phyloP scores from a whole-genome alignment of 2,888 invertebrate species.

The Hypomecis atomaria region DNA sequence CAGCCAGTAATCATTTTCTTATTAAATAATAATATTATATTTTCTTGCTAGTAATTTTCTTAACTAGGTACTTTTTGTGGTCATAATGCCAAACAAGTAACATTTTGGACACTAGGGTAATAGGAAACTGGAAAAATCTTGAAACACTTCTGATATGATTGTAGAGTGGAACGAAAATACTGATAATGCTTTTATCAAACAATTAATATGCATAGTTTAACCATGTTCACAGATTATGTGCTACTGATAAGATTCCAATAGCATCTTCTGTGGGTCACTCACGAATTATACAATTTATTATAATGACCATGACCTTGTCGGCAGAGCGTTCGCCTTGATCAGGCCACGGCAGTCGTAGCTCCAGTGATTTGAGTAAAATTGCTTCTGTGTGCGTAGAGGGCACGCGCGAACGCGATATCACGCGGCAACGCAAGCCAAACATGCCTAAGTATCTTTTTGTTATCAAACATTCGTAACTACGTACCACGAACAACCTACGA shows the following conservation, averaged over 20 bases:
- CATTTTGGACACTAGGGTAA: too few species aligned
- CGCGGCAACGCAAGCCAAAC: slow-evolving; percentile 44
- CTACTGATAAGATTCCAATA: slow-evolving; percentile 30
- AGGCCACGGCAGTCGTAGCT: slow-evolving; percentile 12
- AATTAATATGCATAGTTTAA: neutral
- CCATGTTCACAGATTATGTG: slow-evolving; percentile 13
- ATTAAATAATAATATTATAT: too few species aligned
- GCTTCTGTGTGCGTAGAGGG: neutral
- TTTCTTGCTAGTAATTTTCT: too few species aligned
- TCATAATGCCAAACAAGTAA: too few species aligned
- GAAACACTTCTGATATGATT: neutral
- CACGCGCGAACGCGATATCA: slow-evolving; percentile 42
- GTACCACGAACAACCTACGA: slow-evolving; percentile 39
- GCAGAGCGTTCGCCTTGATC: slow-evolving; percentile 34
- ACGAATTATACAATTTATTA: slow-evolving; percentile 29
- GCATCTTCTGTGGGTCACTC: slow-evolving; percentile 30
- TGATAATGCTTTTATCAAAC: slow-evolving; percentile 19
- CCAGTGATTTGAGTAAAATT: slow-evolving; percentile 31
- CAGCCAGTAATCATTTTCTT: too few species aligned
- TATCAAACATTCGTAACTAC: slow-evolving; percentile 69
- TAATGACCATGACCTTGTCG: slow-evolving; percentile 43
- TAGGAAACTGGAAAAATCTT: too few species aligned
- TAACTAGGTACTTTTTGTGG: too few species aligned
- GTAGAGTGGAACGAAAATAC: neutral
- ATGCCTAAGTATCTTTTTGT: slow-evolving; percentile 61